Evolutionary conservation across 2,888 invertebrate genomes (phyloP).

Genomic region (Tridacna gigas): DNA sequence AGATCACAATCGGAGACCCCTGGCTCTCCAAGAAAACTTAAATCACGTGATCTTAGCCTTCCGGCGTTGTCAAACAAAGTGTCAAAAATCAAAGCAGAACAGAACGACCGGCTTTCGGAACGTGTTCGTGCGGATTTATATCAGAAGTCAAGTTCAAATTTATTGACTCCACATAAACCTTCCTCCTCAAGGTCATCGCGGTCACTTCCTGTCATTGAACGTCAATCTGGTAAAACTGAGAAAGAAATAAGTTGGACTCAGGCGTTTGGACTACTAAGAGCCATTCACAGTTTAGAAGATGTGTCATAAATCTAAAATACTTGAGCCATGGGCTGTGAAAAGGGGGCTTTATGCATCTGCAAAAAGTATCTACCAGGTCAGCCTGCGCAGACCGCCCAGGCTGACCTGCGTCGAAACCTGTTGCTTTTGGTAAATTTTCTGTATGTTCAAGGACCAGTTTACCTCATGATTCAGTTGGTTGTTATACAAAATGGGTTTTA

Average conservation of each 20-base stretch:
- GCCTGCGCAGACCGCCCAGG: no score
- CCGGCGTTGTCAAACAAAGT: constrained; percentile 62
- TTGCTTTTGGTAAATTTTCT: no score
- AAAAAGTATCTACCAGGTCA: no score
- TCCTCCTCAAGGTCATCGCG: constrained; percentile 59
- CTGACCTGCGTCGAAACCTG: no score
- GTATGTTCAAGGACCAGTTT: no score
- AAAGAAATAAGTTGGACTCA: constrained; percentile 67
- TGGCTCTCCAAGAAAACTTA: constrained; percentile 33
- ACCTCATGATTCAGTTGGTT: no score
- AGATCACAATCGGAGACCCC: constrained; percentile 1
- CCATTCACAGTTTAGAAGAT: constrained; percentile 64
- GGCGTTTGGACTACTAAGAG: constrained; percentile 67
- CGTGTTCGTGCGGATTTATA: constrained; percentile 33
- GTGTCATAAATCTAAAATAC: constrained; percentile 9
- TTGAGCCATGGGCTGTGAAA: no score
- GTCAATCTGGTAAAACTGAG: constrained; percentile 41
- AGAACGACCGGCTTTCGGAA: constrained; percentile 42
- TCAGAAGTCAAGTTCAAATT: constrained; percentile 28
- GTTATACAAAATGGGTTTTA: no score
- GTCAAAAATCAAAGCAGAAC: constrained; percentile 51
- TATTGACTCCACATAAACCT: constrained; percentile 54
- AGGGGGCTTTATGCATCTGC: no score
- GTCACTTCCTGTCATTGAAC: constrained; percentile 58
- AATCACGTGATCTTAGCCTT: constrained; percentile 63